These are phyloP conservation scores for Achlya flavicornis DNA, from an alignment of 2,888 invertebrate species.

Conservation along the genomic window DNA sequence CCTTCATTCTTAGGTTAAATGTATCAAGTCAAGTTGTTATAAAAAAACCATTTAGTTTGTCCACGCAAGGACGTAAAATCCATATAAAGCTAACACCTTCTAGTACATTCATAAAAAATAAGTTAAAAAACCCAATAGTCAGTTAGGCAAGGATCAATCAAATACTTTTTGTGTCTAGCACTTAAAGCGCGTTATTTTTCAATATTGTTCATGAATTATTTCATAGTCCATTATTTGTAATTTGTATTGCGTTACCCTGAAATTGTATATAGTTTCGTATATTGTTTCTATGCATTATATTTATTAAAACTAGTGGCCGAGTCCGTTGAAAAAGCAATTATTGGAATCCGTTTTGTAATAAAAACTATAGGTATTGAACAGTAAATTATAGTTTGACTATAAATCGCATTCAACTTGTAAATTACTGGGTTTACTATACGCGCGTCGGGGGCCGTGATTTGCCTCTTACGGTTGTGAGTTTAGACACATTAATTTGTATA, in stretches of 20 bases:
- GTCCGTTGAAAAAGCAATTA: neutral
- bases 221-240: neutral
- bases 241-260: neutral
- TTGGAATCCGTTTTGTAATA: constrained; percentile 13
- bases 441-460: constrained; percentile 47
- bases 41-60: too few species aligned
- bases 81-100: too few species aligned
- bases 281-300: neutral
- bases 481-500: constrained; percentile 67
- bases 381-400: constrained; percentile 51
- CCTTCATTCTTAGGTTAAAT: too few species aligned
- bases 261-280: neutral
- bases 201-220: neutral
- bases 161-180: constrained; percentile 40
- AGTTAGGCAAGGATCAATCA: constrained; percentile 40
- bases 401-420: constrained; percentile 48
- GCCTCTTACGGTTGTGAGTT: constrained; percentile 52
- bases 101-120: too few species aligned
- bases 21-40: too few species aligned
- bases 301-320: neutral
- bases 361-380: constrained; percentile 48
- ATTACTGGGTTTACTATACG: constrained; percentile 52
- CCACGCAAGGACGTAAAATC: too few species aligned
- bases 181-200: constrained; percentile 16
- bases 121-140: constrained; percentile 23